A percentile compares a stretch with the other conserved stretches of the same genome.
These are phyloP conservation scores for Nemotelus pantherinus DNA, from an alignment of 2,888 invertebrate species.

Conservation along the genomic window DNA sequence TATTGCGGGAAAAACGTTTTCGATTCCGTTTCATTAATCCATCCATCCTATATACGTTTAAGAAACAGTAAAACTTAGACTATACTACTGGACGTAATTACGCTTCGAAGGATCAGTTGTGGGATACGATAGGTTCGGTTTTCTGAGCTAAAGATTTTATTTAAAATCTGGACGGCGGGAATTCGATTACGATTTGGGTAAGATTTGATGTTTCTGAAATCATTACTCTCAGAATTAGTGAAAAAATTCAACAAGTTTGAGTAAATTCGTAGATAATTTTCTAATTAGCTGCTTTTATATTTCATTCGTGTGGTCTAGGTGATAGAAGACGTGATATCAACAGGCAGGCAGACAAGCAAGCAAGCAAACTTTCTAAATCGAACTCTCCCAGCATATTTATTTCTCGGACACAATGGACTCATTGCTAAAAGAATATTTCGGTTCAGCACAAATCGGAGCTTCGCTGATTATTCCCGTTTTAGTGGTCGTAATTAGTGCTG, in stretches of 20 bases:
- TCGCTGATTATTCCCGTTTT: constrained; percentile 20
- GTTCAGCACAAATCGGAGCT: constrained; percentile 6
- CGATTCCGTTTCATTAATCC: too few relatives aligned
- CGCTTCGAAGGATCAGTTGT: too few relatives aligned
- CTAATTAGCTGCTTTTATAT: not conserved
- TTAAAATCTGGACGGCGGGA: not conserved
- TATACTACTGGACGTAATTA: too few relatives aligned
- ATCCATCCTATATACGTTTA: too few relatives aligned
- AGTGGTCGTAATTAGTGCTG: constrained; percentile 13
- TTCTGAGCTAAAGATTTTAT: too few relatives aligned
- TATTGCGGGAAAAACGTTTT: too few relatives aligned
- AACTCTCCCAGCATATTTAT: not conserved
- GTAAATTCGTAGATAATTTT: not conserved
- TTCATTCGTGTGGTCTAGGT: not conserved
- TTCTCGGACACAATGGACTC: constrained; percentile 20
- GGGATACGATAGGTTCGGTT: too few relatives aligned
- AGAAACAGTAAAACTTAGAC: too few relatives aligned
- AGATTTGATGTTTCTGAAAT: not conserved
- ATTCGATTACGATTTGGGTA: constrained; percentile 1
- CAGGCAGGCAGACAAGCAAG: not conserved
- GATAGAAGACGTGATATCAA: too few relatives aligned
- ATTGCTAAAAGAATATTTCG: constrained; percentile 4
- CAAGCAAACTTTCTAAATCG: not conserved
- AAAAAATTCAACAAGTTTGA: constrained; percentile 2
- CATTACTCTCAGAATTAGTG: not conserved